Conservation (phyloP, 2,888 invertebrate genomes). For the Iselma pallidipennis region DNA sequence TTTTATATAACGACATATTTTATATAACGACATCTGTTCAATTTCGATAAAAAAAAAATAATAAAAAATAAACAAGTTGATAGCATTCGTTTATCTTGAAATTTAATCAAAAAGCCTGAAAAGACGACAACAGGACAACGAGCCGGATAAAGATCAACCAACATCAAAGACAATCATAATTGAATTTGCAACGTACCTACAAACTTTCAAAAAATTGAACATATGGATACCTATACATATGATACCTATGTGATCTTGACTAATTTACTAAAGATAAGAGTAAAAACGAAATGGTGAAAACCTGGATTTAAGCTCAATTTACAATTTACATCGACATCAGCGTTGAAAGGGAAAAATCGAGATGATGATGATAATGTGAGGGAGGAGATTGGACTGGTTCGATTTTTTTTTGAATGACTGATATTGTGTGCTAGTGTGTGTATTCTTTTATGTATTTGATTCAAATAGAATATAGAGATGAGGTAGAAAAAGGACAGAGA, state of each 20-base stretch:
- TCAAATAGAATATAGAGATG: neutral
- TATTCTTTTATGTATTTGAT: neutral
- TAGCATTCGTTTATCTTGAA: no score
- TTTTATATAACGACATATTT: neutral
- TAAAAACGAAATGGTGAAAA: no score
- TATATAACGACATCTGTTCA: no score
- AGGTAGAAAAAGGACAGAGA: no score
- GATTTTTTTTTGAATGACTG: no score
- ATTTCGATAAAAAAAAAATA: no score
- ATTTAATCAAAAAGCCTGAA: neutral
- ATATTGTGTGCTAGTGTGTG: neutral
- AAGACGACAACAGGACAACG: neutral
- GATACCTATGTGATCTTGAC: no score
- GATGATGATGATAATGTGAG: neutral
- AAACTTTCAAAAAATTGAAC: neutral
- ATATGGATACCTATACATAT: no score
- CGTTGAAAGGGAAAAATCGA: neutral
- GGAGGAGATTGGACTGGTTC: neutral
- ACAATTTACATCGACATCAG: neutral
- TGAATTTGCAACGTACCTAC: neutral
- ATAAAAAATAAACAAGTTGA: no score
- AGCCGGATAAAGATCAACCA: neutral
- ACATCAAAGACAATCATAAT: no score
- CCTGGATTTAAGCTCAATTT: neutral
- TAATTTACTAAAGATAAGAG: neutral